Conservation (phyloP, 2,113 vertebrate genomes). For the Riparia riparia region DNA sequence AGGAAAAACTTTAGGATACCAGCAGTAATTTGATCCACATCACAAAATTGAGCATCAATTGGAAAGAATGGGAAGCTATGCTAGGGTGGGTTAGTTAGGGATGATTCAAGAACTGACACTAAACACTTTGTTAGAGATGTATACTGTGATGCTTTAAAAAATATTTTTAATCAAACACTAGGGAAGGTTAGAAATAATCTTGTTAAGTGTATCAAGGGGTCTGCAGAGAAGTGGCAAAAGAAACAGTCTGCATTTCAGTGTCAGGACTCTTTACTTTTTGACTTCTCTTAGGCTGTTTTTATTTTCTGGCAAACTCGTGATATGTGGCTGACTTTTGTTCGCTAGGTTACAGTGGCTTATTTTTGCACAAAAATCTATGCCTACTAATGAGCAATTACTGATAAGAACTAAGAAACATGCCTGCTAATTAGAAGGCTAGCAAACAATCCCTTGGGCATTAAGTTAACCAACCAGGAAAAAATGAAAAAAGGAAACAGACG, state of each 20-base stretch:
- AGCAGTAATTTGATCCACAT: not conserved
- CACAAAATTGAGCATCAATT: not conserved
- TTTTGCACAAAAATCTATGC: constrained; percentile 19
- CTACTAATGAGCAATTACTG: constrained; percentile 35
- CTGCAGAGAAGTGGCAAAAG: not conserved
- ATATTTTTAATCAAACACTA: not conserved
- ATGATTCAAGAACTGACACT: not conserved
- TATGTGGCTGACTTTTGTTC: not conserved
- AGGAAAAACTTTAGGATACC: not conserved
- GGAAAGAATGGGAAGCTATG: not conserved
- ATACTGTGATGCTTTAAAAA: not conserved
- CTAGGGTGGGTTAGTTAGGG: not conserved
- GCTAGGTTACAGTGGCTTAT: not conserved
- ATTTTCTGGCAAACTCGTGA: not conserved
- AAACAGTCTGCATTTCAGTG: rapidly evolving
- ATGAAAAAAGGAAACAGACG: not conserved
- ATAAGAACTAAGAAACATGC: constrained; percentile 18
- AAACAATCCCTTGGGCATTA: not conserved
- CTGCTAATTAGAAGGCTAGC: constrained; percentile 33
- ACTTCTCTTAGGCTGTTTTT: not conserved
- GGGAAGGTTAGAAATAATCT: not conserved
- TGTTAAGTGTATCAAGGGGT: not conserved
- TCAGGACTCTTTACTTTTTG: not conserved
- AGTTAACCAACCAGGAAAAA: not conserved
- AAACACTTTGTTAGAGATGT: not conserved